Conservation (phyloP, 1,140 invertebrate genomes). For the Hylaeus anthracinus region DNA sequence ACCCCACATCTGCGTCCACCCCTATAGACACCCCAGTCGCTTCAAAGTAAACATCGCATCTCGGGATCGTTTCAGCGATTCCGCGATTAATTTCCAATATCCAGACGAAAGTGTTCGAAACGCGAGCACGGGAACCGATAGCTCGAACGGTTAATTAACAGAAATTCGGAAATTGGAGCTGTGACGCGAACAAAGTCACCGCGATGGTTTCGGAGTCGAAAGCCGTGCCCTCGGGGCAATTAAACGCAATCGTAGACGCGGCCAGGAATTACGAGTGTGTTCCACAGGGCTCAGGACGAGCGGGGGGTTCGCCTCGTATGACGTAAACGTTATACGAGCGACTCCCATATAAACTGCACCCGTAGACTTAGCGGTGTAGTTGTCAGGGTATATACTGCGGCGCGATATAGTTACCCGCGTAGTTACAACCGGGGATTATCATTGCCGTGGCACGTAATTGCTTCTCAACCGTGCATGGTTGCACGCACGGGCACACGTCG, state of each 20-base stretch:
- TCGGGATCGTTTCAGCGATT: no score
- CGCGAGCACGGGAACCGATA: no score
- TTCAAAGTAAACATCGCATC: no score
- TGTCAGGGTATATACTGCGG: slow-evolving; percentile 36
- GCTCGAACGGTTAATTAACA: no score
- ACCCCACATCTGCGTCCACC: no score
- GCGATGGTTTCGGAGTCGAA: background rate
- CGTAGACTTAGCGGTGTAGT: slow-evolving; percentile 37
- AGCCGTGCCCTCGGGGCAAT: background rate
- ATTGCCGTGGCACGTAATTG: slow-evolving; percentile 57
- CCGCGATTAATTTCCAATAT: no score
- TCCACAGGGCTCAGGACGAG: background rate
- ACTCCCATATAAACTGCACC: slow-evolving; percentile 43
- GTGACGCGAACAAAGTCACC: background rate
- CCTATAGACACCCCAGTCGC: no score
- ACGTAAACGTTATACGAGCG: slow-evolving; percentile 51
- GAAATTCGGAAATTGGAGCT: no score
- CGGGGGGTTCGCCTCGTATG: slow-evolving; percentile 18
- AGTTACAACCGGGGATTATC: slow-evolving; percentile 57
- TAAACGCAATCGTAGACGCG: slow-evolving; percentile 1
- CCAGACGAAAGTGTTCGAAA: no score
- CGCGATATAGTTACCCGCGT: slow-evolving; percentile 60
- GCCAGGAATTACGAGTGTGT: background rate
- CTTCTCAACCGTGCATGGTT: slow-evolving; percentile 49
- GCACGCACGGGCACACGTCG: slow-evolving; percentile 41